Evolutionary conservation across 37 sponge, comb jelly and placozoan species (phyloP).

Genomic region (Mnemiopsis leidyi): DNA sequence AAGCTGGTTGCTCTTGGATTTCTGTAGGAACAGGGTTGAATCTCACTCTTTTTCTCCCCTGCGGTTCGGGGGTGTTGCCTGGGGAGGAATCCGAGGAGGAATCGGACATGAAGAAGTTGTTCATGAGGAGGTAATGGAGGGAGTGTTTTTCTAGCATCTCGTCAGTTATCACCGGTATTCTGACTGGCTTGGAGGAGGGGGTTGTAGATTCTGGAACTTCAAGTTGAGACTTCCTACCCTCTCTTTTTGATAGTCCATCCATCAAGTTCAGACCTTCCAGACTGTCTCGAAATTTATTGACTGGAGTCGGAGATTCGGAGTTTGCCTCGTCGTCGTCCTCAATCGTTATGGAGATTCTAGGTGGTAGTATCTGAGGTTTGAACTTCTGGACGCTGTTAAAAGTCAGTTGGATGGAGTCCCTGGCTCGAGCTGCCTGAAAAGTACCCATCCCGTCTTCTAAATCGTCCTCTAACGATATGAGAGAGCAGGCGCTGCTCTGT

Average conservation of each 20-base stretch:
- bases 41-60: not conserved
- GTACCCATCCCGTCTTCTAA: not conserved
- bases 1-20: not conserved
- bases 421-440: not conserved
- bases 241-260: not conserved
- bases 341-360: not conserved
- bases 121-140: conserved; percentile 41
- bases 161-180: not conserved
- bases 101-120: conserved; percentile 62
- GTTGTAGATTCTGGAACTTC: not conserved
- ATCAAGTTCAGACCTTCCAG: not conserved
- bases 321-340: not conserved
- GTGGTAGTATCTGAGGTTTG: not conserved
- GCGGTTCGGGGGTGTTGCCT: not conserved
- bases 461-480: not conserved
- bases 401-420: conserved; percentile 29
- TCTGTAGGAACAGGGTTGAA: not conserved
- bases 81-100: not conserved
- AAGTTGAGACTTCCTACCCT: not conserved
- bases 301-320: not conserved
- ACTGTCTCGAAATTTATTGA: not conserved
- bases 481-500: not conserved
- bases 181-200: not conserved
- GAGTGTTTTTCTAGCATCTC: conserved; percentile 62
- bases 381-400: not conserved